phyloP scores from a whole-genome alignment of 1,140 invertebrate species.

The Homarus americanus region DNA sequence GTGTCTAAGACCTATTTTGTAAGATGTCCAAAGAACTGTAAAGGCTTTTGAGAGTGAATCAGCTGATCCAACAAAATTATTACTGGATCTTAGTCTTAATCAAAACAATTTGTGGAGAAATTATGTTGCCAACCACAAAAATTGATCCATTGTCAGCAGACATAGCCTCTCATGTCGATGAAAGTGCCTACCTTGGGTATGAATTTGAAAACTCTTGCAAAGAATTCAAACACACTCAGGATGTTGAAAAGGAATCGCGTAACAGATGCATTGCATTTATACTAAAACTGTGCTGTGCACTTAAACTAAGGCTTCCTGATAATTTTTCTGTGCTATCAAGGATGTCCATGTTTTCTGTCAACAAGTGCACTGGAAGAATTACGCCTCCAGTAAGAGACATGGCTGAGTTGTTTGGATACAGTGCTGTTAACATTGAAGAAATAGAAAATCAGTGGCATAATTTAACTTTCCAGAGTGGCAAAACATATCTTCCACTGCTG shows the following conservation, averaged over 20 bases:
- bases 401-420: slow-evolving; percentile 23
- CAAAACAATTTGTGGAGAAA: not conserved
- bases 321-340: not conserved
- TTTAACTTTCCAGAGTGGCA: slow-evolving; percentile 17
- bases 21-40: slow-evolving; percentile 14
- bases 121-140: slow-evolving; percentile 25
- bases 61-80: slow-evolving; percentile 31
- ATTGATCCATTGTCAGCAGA: slow-evolving; percentile 26
- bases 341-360: slow-evolving; percentile 23
- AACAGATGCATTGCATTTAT: slow-evolving; percentile 16
- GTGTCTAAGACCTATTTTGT: not conserved
- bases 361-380: not conserved
- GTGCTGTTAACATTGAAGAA: slow-evolving; percentile 15
- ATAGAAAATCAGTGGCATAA: slow-evolving; percentile 38
- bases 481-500: not conserved
- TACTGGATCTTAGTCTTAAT: slow-evolving; percentile 26
- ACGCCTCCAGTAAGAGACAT: slow-evolving; percentile 13
- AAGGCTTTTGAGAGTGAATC: slow-evolving; percentile 20
- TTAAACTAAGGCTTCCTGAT: slow-evolving; percentile 17
- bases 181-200: slow-evolving; percentile 2
- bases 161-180: slow-evolving; percentile 11
- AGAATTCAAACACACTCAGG: not conserved
- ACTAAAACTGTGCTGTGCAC: slow-evolving; percentile 2
- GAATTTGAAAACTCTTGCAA: slow-evolving; percentile 14
- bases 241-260: not conserved